Evolutionary conservation across 2,888 invertebrate genomes (phyloP).

Genomic region (Morpho achilles): DNA sequence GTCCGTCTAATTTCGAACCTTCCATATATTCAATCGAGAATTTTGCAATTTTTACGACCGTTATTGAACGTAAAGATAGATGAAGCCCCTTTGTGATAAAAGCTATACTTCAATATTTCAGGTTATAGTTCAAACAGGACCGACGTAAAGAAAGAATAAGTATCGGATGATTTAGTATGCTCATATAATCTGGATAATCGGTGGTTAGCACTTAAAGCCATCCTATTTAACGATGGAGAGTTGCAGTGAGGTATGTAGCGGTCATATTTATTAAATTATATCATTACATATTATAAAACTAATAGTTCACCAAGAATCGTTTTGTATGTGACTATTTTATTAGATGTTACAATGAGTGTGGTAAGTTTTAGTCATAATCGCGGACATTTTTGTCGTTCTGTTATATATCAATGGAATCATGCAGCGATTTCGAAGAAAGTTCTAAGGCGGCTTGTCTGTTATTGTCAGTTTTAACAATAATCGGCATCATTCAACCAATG

Average conservation of each 20-base stretch:
- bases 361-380: no score
- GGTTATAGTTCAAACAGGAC: slow-evolving; percentile 67
- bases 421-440: no score
- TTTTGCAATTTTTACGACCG: slow-evolving; percentile 71
- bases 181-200: slow-evolving; percentile 70
- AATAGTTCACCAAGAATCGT: no score
- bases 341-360: no score
- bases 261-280: slow-evolving; percentile 1
- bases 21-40: slow-evolving; percentile 54
- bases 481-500: no score
- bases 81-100: slow-evolving; percentile 59
- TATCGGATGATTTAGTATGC: slow-evolving; percentile 68
- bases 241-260: slow-evolving; percentile 31
- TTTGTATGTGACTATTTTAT: no score
- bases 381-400: no score
- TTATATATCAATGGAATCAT: no score
- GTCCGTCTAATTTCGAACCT: slow-evolving; percentile 50
- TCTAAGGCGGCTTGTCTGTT: no score
- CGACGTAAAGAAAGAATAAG: slow-evolving; percentile 55
- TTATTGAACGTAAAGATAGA: slow-evolving; percentile 62
- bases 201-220: slow-evolving; percentile 56
- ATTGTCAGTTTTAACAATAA: no score
- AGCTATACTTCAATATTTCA: slow-evolving; percentile 74
- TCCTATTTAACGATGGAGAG: slow-evolving; percentile 39
- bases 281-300: no score